phyloP scores from a whole-genome alignment of 30 jellyfish, hydroid and myxozoan genomes.

The Chrysaora quinquecirrha region DNA sequence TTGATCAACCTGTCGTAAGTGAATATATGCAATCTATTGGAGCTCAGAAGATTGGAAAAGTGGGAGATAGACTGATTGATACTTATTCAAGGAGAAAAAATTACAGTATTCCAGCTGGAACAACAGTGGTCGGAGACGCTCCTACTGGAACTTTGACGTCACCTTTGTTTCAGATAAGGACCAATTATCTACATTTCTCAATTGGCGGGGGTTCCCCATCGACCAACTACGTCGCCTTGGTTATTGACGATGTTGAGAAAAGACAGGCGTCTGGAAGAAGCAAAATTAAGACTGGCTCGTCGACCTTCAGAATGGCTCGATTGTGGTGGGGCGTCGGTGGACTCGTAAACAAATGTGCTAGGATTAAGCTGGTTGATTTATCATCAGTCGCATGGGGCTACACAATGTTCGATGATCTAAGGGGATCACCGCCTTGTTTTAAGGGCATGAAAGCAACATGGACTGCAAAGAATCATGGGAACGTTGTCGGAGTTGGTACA shows the following conservation, averaged over 20 bases:
- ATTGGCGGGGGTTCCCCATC: conserved; percentile 56
- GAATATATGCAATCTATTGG: neutral
- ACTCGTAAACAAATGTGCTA: conserved; percentile 30
- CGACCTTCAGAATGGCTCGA: conserved; percentile 1
- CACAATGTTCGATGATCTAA: too few species aligned
- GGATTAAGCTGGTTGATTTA: conserved; percentile 20
- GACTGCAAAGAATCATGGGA: neutral
- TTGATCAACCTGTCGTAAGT: neutral
- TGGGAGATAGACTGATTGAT: conserved; percentile 47
- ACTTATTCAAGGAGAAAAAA: conserved; percentile 21
- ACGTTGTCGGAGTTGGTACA: conserved; percentile 12
- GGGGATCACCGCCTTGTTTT: too few species aligned
- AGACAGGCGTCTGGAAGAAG: conserved; percentile 29
- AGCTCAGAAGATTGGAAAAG: conserved; percentile 18
- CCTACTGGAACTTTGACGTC: conserved; percentile 62
- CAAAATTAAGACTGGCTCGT: neutral
- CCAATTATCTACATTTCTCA: too few species aligned
- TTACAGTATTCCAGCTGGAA: conserved; percentile 12
- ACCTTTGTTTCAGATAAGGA: conserved; percentile 57
- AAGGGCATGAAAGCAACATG: conserved; percentile 29
- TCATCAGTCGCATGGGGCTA: conserved; percentile 9
- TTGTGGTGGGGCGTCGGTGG: conserved; percentile 59
- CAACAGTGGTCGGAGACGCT: conserved; percentile 12
- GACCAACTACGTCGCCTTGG: conserved; percentile 16
- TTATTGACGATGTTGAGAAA: conserved; percentile 18